Conservation (phyloP, 1,140 invertebrate genomes). For the Zaprionus africanus region DNA sequence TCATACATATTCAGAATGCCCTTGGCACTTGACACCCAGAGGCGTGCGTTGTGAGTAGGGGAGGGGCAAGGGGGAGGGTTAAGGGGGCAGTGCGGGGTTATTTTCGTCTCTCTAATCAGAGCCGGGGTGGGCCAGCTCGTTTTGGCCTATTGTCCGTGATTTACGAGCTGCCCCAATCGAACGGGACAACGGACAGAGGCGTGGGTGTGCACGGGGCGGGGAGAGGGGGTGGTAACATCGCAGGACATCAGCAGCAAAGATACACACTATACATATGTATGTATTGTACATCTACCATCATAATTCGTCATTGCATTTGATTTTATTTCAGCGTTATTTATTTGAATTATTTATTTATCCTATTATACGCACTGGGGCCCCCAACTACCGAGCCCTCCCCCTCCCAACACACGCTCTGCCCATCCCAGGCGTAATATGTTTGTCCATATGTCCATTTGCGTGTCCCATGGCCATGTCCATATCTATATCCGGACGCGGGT, state of each 20-base stretch:
- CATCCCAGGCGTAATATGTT: constrained; percentile 42
- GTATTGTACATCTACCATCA: constrained; percentile 49
- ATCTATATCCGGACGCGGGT: constrained; percentile 6
- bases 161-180: constrained; percentile 76
- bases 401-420: constrained; percentile 1
- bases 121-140: constrained; percentile 33
- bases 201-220: neutral
- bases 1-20: constrained; percentile 64
- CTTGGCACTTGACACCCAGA: constrained; percentile 76
- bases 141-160: constrained; percentile 66
- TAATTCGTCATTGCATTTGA: constrained; percentile 82
- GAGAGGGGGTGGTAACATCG: neutral
- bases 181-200: constrained; percentile 49
- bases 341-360: constrained; percentile 81
- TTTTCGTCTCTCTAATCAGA: constrained; percentile 58
- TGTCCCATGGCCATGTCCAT: constrained; percentile 43
- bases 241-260: constrained; percentile 11
- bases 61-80: neutral
- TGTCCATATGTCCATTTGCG: constrained; percentile 77
- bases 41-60: constrained; percentile 16
- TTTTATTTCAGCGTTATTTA: constrained; percentile 81
- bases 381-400: neutral
- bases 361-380: constrained; percentile 53
- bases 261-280: neutral
- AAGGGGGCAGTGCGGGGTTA: neutral